Conservation (phyloP, 1,140 invertebrate species). For the Batillaria attramentaria region DNA sequence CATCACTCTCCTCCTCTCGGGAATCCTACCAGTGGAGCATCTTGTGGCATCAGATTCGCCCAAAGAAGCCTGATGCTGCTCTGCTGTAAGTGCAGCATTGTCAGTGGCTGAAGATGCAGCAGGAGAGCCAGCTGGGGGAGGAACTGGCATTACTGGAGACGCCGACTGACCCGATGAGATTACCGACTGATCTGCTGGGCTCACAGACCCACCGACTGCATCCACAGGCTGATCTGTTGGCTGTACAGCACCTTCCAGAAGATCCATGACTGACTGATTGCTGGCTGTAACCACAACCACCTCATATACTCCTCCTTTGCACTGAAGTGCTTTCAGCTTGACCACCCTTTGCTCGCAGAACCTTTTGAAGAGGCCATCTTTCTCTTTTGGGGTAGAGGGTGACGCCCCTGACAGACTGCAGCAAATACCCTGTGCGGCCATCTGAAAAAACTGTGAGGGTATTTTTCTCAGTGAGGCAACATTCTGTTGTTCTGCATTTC, state of each 20-base stretch:
- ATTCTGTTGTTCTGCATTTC: conserved; percentile 39
- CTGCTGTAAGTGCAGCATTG: too few relatives aligned
- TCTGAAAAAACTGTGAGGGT: conserved; percentile 16
- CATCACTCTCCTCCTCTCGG: too few relatives aligned
- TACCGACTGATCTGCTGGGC: neutral
- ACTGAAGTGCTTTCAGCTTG: neutral
- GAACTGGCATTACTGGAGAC: neutral
- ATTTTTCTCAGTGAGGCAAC: conserved; percentile 30
- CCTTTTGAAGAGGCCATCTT: neutral
- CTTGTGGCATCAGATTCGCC: too few relatives aligned
- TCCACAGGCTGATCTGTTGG: too few relatives aligned
- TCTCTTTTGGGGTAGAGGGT: neutral
- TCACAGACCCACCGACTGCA: neutral
- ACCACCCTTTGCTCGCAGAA: neutral
- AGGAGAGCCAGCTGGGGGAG: too few relatives aligned
- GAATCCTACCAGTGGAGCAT: too few relatives aligned
- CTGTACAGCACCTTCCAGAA: too few relatives aligned
- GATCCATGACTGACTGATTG: neutral
- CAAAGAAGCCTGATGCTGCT: too few relatives aligned
- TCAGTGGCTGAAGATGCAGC: too few relatives aligned
- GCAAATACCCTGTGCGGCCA: neutral
- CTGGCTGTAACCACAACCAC: neutral
- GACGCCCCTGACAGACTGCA: conserved; percentile 22
- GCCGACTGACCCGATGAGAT: neutral
- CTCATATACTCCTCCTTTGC: neutral